Percentiles rank a stretch among this genome's conserved stretches.
Evolutionary conservation across 2,888 invertebrate genomes (phyloP).

Genomic region (Chironomus riparius): DNA sequence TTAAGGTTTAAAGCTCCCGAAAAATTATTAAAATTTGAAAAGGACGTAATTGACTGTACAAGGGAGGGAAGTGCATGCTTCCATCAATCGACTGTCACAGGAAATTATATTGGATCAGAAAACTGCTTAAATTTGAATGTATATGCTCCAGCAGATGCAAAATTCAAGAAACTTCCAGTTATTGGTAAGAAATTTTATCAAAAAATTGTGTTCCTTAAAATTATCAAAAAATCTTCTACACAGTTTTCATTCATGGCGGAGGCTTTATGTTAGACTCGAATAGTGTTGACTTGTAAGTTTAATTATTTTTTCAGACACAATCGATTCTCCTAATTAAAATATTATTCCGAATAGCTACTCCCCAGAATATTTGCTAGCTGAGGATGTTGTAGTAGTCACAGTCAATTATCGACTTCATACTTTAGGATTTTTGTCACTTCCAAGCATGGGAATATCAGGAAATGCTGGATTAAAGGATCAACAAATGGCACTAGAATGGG

Average conservation of each 20-base stretch:
- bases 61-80: conserved; percentile 35
- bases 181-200: conserved; percentile 30
- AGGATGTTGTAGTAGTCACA: conserved; percentile 39
- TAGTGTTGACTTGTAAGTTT: conserved; percentile 35
- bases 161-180: conserved; percentile 33
- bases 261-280: conserved; percentile 37
- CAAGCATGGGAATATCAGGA: conserved; percentile 37
- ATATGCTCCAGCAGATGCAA: conserved; percentile 34
- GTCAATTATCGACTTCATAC: conserved; percentile 39
- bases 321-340: too few species aligned
- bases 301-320: neutral
- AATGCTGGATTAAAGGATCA: conserved; percentile 41
- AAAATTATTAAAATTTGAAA: conserved; percentile 34
- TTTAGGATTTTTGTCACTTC: conserved; percentile 38
- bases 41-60: conserved; percentile 36
- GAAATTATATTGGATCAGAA: conserved; percentile 36
- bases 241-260: conserved; percentile 41
- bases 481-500: conserved; percentile 25
- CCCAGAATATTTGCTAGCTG: conserved; percentile 37
- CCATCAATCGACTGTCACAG: conserved; percentile 35
- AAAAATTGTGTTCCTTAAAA: too few species aligned
- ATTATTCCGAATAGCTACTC: conserved; percentile 32
- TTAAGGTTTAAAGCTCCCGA: conserved; percentile 40
- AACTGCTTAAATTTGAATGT: conserved; percentile 39
- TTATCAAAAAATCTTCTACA: too few species aligned